Base-by-base conservation (phyloP, 2,113 vertebrate genomes). In the Erpornis zantholeuca region DNA sequence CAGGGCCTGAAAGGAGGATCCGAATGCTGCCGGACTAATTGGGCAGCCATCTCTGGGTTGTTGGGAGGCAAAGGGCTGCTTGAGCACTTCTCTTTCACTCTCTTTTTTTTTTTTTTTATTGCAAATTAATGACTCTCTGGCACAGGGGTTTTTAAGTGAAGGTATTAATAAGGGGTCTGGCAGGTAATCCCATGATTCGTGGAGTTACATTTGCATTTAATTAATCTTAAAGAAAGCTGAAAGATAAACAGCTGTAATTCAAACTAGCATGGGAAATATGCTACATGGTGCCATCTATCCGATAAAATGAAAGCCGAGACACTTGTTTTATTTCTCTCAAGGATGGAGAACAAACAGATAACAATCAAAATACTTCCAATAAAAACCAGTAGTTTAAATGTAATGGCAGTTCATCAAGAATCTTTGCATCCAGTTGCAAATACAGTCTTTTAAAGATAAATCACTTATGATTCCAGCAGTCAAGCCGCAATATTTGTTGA, bases 241-340 rank as follows among this genome's bases (percentile, higher is more conserved):
- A 98, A 98, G 98, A 98, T 98, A 98, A 99, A 98, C 98, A 98
- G 98, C 98, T 98, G 98, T 98, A 98, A 98, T 98, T 98, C 96
- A 96, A 96, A 97, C 97, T 97, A 97, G 97, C 97, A 96, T 96
- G 97, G 97, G 97, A 97, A 98, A 97, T 97, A 96, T 95, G 96
- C 95, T 97, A 94, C 96, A 40, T 97, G 95, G 96, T 97, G 97
- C 97, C 97, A 97, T 97, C 98, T 98, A 96, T 92, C 97, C 96
- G 97, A 97, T 97, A 97, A 98, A 98, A 97, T 96, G 97, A 97
- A 96, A 97, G 97, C 95, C 42, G 86, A 96, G 96, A 97, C 97
- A 97, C 97, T 98, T 98, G 97, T 96, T 97, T 98, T 96, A 92
- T 96, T 97, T 95, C 95, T 94, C 91, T 94, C 94, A 86, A 87